These are phyloP conservation scores for Brachionus manjavacas DNA, from an alignment of 1,140 invertebrate genomes.

Conservation along the genomic window DNA sequence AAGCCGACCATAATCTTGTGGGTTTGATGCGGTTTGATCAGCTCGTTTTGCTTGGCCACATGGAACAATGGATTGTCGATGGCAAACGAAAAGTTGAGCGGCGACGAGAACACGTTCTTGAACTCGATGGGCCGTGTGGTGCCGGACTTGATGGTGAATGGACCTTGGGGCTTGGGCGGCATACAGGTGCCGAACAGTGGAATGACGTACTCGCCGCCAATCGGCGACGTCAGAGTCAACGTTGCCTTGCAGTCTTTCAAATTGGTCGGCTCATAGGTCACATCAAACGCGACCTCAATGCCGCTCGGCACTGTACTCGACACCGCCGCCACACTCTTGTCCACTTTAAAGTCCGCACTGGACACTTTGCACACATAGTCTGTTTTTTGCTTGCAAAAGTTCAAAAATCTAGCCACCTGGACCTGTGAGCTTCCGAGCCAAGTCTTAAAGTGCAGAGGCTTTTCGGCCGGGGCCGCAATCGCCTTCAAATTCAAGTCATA, in stretches of 20 bases:
- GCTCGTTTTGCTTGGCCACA: slow-evolving; percentile 53
- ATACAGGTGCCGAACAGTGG: slow-evolving; percentile 55
- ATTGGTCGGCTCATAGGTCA: slow-evolving; percentile 56
- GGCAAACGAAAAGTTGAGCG: slow-evolving; percentile 52
- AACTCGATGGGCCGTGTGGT: slow-evolving; percentile 53
- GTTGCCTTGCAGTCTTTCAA: slow-evolving; percentile 52
- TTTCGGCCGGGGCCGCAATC: slow-evolving; percentile 52
- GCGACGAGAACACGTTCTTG: slow-evolving; percentile 53
- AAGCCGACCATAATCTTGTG: slow-evolving; percentile 56
- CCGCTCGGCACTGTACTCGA: slow-evolving; percentile 52
- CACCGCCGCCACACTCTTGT: slow-evolving; percentile 53
- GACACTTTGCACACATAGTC: slow-evolving; percentile 57
- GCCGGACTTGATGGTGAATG: slow-evolving; percentile 54
- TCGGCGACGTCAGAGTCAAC: slow-evolving; percentile 50
- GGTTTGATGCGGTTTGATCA: slow-evolving; percentile 53
- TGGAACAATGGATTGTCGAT: slow-evolving; percentile 57
- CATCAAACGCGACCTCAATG: slow-evolving; percentile 54
- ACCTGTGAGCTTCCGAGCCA: slow-evolving; percentile 51
- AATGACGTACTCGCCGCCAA: slow-evolving; percentile 56
- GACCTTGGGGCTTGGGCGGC: slow-evolving; percentile 57
- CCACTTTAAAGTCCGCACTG: slow-evolving; percentile 53
- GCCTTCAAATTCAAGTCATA: slow-evolving; percentile 56
- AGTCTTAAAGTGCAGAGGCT: slow-evolving; percentile 53
- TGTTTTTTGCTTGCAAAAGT: slow-evolving; percentile 57
- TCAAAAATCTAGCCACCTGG: slow-evolving; percentile 54